Evolutionary conservation across 2,888 invertebrate genomes (phyloP).

Genomic region (Micoletzkya japonica): DNA sequence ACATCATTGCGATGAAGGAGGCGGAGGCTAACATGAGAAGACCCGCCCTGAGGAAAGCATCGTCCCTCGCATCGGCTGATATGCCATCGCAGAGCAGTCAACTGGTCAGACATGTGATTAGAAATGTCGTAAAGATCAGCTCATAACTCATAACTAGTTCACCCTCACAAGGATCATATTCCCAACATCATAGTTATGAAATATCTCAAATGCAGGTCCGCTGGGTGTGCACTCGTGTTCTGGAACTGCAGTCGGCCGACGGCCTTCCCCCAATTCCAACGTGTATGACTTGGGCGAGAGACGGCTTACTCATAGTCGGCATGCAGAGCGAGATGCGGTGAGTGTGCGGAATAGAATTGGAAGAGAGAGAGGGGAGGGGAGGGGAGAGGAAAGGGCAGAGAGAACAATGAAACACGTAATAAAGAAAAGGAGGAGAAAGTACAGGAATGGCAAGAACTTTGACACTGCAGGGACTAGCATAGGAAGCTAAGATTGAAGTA

Average conservation of each 20-base stretch:
- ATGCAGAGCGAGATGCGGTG: constrained; percentile 98
- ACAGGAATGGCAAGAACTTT: too few species aligned
- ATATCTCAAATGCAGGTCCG: constrained; percentile 35
- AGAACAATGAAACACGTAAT: too few species aligned
- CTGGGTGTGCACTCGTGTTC: constrained; percentile 58
- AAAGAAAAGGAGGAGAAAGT: too few species aligned
- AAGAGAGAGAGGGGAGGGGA: not conserved
- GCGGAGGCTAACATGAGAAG: constrained; percentile 48
- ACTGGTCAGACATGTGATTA: constrained; percentile 28
- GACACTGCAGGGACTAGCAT: too few species aligned
- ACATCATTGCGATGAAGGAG: constrained; percentile 81
- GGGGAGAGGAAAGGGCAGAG: too few species aligned
- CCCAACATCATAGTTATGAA: not conserved
- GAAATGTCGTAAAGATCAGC: not conserved
- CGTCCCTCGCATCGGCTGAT: constrained; percentile 43
- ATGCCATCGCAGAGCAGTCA: constrained; percentile 38
- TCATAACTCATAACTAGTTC: not conserved
- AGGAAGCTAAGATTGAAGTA: too few species aligned
- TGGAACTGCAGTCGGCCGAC: constrained; percentile 73
- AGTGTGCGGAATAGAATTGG: constrained; percentile 73
- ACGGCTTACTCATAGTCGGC: constrained; percentile 94
- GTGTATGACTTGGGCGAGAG: constrained; percentile 98
- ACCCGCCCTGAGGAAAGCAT: constrained; percentile 51
- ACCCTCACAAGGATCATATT: constrained; percentile 1
- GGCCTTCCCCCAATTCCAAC: constrained; percentile 94